Conservation (phyloP, 2,888 invertebrate genomes). For the Parapristionchus giblindavisi region DNA sequence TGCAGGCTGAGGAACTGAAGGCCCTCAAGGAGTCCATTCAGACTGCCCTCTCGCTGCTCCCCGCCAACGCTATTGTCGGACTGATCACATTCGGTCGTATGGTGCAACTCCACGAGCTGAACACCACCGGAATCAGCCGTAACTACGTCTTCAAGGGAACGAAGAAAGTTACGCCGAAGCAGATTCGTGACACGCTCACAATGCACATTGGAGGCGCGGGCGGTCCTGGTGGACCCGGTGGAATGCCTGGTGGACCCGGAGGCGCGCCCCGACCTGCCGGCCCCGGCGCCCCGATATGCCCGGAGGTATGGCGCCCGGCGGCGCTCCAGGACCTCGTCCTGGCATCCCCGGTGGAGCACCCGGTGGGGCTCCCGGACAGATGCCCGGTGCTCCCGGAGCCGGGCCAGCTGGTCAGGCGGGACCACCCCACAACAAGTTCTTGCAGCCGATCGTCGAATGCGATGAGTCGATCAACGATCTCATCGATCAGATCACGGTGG, state of each 20-base stretch:
- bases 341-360: conserved; percentile 35
- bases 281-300: conserved; percentile 1
- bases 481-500: conserved; percentile 80
- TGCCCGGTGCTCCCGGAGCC: conserved; percentile 15
- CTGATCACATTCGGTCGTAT: conserved; percentile 97
- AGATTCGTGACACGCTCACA: conserved; percentile 82
- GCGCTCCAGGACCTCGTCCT: conserved; percentile 43
- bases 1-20: conserved; percentile 89
- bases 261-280: not conserved
- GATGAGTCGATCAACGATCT: conserved; percentile 94
- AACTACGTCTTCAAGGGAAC: conserved; percentile 95
- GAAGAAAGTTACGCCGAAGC: conserved; percentile 93
- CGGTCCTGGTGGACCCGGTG: conserved; percentile 66
- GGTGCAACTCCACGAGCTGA: conserved; percentile 95
- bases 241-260: conserved; percentile 12
- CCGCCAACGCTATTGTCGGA: conserved; percentile 93
- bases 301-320: no score
- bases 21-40: conserved; percentile 79
- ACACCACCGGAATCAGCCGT: conserved; percentile 81
- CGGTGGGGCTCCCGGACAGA: conserved; percentile 24
- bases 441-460: conserved; percentile 75
- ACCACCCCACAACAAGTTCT: conserved; percentile 67
- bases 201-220: conserved; percentile 55
- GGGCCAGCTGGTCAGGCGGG: no score
- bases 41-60: conserved; percentile 91